Conservation (phyloP, 2,888 invertebrate species). For the Neelides folsomi region DNA sequence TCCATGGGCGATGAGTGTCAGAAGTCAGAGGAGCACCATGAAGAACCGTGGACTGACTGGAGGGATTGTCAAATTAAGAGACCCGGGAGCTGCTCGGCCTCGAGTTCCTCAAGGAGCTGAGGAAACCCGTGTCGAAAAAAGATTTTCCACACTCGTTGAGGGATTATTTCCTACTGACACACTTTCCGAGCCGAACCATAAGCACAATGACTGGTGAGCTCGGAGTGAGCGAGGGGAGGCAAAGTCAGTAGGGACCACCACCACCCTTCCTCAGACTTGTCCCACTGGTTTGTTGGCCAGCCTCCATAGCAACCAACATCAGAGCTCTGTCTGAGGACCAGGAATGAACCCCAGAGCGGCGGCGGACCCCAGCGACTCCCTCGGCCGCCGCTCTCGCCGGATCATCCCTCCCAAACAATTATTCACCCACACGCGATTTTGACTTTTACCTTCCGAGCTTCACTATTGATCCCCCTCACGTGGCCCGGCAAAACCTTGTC, state of each 20-base stretch:
- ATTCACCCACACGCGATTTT: too few species aligned
- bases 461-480: too few species aligned
- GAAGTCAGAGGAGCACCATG: slow-evolving; percentile 7
- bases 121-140: background rate
- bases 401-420: background rate
- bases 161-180: slow-evolving; percentile 34
- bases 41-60: background rate
- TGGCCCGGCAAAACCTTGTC: background rate
- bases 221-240: slow-evolving; percentile 14
- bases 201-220: slow-evolving; percentile 18
- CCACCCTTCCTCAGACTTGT: slow-evolving; percentile 4
- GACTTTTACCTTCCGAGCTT: too few species aligned
- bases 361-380: background rate
- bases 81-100: background rate
- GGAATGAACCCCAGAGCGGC: slow-evolving; percentile 2
- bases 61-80: background rate
- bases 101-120: background rate
- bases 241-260: slow-evolving; percentile 6
- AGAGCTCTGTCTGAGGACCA: background rate
- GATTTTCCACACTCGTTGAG: slow-evolving; percentile 22
- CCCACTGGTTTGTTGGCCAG: slow-evolving; percentile 1
- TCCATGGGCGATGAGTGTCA: slow-evolving; percentile 24
- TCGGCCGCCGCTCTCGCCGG: background rate
- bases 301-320: slow-evolving; percentile 7
- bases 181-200: slow-evolving; percentile 24